Evolutionary conservation across 1,140 invertebrate genomes (phyloP).

Genomic region (Ceratina australensis): DNA sequence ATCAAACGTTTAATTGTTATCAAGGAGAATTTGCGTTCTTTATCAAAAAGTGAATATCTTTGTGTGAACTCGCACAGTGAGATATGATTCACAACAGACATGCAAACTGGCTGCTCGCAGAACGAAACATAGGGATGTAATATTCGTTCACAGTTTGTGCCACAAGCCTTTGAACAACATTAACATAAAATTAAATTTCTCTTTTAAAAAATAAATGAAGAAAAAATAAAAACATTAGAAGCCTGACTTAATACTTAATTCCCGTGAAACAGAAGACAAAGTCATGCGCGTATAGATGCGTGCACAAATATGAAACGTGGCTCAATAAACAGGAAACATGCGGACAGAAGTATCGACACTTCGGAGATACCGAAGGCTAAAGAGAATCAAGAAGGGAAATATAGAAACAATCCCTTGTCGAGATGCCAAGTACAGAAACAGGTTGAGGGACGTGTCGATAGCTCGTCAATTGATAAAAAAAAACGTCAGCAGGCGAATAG

Average conservation of each 20-base stretch:
- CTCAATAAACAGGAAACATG: slow-evolving; percentile 9
- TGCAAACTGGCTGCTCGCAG: slow-evolving; percentile 23
- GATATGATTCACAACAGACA: slow-evolving; percentile 4
- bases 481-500: slow-evolving; percentile 47
- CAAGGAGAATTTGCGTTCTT: background rate
- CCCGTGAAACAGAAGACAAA: background rate
- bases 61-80: background rate
- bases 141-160: slow-evolving; percentile 26
- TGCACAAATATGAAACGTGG: slow-evolving; percentile 2
- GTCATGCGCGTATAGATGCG: slow-evolving; percentile 3
- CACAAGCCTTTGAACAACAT: slow-evolving; percentile 19
- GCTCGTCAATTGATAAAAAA: background rate
- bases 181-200: too few relatives aligned
- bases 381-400: background rate
- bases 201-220: too few relatives aligned
- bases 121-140: slow-evolving; percentile 10
- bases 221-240: background rate
- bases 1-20: background rate
- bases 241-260: background rate
- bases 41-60: background rate
- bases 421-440: too few relatives aligned
- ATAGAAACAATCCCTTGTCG: background rate
- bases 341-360: slow-evolving; percentile 17
- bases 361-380: background rate
- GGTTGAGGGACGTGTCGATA: background rate